phyloP scores from a whole-genome alignment of 1,140 invertebrate genomes.

The Drosophila lini region DNA sequence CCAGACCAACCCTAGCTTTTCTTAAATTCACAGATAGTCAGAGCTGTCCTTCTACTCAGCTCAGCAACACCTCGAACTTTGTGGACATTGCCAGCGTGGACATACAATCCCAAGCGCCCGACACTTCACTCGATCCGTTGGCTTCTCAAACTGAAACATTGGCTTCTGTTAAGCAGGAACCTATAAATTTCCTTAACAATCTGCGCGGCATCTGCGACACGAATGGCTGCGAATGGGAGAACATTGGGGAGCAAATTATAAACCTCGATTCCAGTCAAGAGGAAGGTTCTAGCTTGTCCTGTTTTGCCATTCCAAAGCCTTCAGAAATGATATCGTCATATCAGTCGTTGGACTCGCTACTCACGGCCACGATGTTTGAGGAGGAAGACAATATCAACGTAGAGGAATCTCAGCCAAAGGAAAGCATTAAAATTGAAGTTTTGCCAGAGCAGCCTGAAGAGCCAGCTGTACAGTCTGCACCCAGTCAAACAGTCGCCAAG shows the following conservation, averaged over 20 bases:
- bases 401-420: too few species aligned
- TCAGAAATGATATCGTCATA: neutral
- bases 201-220: constrained; percentile 4
- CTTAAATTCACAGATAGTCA: neutral
- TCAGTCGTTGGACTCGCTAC: neutral
- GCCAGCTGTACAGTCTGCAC: neutral
- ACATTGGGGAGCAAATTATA: constrained; percentile 12
- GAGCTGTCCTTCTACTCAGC: constrained; percentile 13
- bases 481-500: neutral
- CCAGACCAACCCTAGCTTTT: too few species aligned
- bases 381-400: neutral
- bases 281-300: neutral
- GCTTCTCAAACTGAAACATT: neutral
- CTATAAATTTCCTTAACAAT: constrained; percentile 9
- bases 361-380: neutral
- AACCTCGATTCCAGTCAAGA: constrained; percentile 13
- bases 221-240: constrained; percentile 20
- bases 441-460: neutral
- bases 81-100: constrained; percentile 7
- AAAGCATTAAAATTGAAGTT: too few species aligned
- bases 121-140: constrained; percentile 21
- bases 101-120: neutral
- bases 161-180: constrained; percentile 20
- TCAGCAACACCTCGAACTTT: neutral
- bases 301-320: constrained; percentile 13